Percentiles rank a stretch among this genome's conserved stretches.
phyloP scores from a whole-genome alignment of 1,140 invertebrate species.

The Camponotus floridanus region DNA sequence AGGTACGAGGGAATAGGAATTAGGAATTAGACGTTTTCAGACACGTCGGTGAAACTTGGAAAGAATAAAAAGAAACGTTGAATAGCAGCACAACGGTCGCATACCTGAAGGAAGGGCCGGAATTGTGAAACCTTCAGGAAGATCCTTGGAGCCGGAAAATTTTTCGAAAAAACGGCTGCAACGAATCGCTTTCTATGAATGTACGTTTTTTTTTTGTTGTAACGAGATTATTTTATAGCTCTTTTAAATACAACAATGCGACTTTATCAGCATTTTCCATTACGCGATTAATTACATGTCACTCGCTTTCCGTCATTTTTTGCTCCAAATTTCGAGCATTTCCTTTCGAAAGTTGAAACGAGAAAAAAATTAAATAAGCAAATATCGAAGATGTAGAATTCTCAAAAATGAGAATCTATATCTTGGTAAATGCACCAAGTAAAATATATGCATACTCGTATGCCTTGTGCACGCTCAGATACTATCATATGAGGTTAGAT shows the following conservation, averaged over 20 bases:
- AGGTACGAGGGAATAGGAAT: conserved; percentile 79
- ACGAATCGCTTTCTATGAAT: neutral
- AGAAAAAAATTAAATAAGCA: no score
- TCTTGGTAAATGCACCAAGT: no score
- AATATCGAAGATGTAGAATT: no score
- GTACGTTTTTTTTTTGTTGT: neutral
- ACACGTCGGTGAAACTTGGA: conserved; percentile 71
- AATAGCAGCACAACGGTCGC: conserved; percentile 63
- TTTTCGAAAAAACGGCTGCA: conserved; percentile 13
- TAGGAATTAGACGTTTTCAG: conserved; percentile 81
- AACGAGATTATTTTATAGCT: neutral
- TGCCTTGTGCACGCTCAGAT: no score
- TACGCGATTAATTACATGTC: neutral
- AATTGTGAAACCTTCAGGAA: neutral
- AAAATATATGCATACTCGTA: no score
- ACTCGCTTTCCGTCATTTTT: neutral
- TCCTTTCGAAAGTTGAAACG: no score
- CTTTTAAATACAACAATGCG: neutral
- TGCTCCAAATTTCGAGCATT: neutral
- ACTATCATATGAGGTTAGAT: no score
- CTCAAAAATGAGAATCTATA: no score
- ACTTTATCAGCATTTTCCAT: neutral
- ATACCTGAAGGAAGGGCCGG: conserved; percentile 73
- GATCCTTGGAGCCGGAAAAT: conserved; percentile 54
- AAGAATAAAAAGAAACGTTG: conserved; percentile 77